Base-by-base conservation (phyloP, 2,797 vertebrate species). In the Pseudopleuronectes americanus region DNA sequence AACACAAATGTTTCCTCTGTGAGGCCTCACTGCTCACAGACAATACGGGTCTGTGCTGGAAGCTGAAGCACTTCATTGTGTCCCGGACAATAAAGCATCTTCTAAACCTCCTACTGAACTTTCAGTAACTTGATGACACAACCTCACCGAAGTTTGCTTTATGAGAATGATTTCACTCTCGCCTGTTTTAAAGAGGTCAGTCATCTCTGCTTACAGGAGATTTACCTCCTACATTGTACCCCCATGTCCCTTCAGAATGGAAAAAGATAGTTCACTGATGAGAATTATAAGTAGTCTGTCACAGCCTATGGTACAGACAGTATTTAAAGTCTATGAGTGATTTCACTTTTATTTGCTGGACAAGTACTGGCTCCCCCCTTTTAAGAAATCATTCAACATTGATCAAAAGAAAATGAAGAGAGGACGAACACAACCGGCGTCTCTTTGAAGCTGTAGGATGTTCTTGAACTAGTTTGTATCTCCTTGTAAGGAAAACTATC, bases 341-440 rank as follows among this genome's bases (percentile, higher is more conserved):
- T 64, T 74, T 72, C 7, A n/a, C 3, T 45, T 72, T 60, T 48
- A 67, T 64, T 65, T 68, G 28, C 66, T 28, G 12, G 28, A 8
- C 58, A 31, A 22, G 22, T 23, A 23, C 33, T 1, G 0, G 55
- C 38, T 12, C 54, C 8, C 26, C 16, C 8, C 21, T 76, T 52
- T 52, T 52, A 41, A 54, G 51, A 36, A 61, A 66, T 51, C 45
- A 71, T 84, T 28, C 73, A 77, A 80, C n/a, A 76, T 64, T 76
- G 69, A 78, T 84, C 69, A 85, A 83, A 87, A 76, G 51, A 69
- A 73, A 68, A 70, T 49, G 6, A 69, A 73, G 36, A 65, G 45
- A 75, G 26, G 55, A 61, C 17, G 38, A 58, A 41, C 2, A 33
- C 22, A 23, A 45, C 63, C 52, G 10, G 22, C 23, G 28, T 31